Percentiles rank a stretch among this genome's conserved stretches.
phyloP scores from a whole-genome alignment of 1,140 invertebrate species.

The Paracyclopina nana region DNA sequence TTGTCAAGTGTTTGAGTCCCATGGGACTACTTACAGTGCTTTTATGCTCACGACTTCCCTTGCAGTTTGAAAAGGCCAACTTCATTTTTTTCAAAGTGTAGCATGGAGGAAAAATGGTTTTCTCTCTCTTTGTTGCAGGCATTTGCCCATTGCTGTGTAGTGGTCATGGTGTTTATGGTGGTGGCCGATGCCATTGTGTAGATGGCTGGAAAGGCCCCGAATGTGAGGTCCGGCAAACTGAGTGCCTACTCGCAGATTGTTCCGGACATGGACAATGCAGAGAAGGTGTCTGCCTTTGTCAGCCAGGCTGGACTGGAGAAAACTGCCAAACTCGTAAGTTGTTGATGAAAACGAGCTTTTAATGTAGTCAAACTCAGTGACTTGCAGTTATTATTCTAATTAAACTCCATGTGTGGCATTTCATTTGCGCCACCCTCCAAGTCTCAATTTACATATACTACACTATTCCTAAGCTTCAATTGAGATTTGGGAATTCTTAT shows the following conservation, averaged over 20 bases:
- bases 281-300: slow-evolving; percentile 67
- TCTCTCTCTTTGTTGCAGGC: slow-evolving; percentile 34
- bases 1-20: too few relatives aligned
- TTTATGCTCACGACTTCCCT: too few relatives aligned
- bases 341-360: not conserved
- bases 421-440: too few relatives aligned
- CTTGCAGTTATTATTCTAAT: too few relatives aligned
- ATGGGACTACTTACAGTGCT: too few relatives aligned
- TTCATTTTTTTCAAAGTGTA: too few relatives aligned
- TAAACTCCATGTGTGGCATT: too few relatives aligned
- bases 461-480: too few relatives aligned
- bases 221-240: slow-evolving; percentile 73
- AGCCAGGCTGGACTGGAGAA: slow-evolving; percentile 66
- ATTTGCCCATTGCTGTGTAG: slow-evolving; percentile 94
- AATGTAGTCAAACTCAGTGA: not conserved
- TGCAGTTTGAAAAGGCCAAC: too few relatives aligned
- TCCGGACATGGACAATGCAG: slow-evolving; percentile 73
- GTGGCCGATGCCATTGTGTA: slow-evolving; percentile 85
- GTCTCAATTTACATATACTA: too few relatives aligned
- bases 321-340: slow-evolving; percentile 60
- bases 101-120: too few relatives aligned
- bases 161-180: slow-evolving; percentile 82
- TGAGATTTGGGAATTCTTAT: too few relatives aligned
- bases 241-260: slow-evolving; percentile 79
- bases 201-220: slow-evolving; percentile 89